Percentiles rank a stretch among this genome's conserved stretches.
Conservation (phyloP, 1,140 invertebrate species). For the Lepidurus apus region DNA sequence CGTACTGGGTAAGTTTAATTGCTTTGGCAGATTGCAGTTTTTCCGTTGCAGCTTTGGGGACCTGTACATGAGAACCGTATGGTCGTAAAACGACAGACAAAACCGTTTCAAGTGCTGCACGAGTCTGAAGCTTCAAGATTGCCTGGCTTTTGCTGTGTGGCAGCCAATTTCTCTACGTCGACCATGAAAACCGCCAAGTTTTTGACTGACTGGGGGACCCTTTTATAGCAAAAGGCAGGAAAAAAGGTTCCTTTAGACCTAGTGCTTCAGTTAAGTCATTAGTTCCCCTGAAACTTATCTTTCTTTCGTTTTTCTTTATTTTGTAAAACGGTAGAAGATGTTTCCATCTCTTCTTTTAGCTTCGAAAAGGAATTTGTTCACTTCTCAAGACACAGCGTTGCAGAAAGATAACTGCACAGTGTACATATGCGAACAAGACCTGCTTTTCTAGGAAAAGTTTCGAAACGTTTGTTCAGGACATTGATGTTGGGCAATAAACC, state of each 20-base stretch:
- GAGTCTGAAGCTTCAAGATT: constrained; percentile 11
- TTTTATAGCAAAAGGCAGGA: neutral
- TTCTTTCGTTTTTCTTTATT: neutral
- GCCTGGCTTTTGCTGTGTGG: neutral
- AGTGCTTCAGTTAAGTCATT: constrained; percentile 1
- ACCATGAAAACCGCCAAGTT: neutral
- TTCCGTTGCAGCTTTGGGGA: constrained; percentile 2
- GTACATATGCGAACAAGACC: no score
- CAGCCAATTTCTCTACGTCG: constrained; percentile 15
- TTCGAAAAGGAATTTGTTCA: no score
- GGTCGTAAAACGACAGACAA: constrained; percentile 18
- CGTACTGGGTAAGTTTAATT: neutral
- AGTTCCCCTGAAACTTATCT: neutral
- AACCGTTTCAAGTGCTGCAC: constrained; percentile 19
- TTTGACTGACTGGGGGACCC: neutral
- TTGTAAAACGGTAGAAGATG: neutral
- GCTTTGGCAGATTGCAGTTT: neutral
- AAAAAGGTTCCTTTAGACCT: neutral
- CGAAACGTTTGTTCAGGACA: no score
- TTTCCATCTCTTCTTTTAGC: no score
- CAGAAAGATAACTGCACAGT: no score
- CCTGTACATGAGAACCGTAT: constrained; percentile 10
- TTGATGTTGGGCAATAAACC: neutral
- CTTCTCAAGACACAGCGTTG: no score
- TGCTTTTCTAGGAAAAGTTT: no score